Evolutionary conservation across 2,113 vertebrate species (phyloP).

Genomic region (Pterocles orientalis): DNA sequence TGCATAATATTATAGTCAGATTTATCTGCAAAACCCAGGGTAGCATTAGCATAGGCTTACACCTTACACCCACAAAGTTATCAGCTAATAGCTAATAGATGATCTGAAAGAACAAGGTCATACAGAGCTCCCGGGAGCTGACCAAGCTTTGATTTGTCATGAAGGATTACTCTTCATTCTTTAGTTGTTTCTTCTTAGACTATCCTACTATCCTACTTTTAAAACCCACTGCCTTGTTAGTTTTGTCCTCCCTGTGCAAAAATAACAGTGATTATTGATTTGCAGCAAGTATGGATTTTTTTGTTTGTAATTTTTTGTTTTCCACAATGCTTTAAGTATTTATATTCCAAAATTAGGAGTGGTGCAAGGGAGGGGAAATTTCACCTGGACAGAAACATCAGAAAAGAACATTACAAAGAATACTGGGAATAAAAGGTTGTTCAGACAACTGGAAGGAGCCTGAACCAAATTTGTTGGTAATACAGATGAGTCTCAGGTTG

Average conservation of each 20-base stretch:
- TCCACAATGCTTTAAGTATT: neutral
- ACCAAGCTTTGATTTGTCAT: neutral
- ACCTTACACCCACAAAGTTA: neutral
- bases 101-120: slow-evolving; percentile 6
- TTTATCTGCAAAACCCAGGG: neutral
- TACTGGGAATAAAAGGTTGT: neutral
- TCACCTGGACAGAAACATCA: neutral
- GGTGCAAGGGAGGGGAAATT: neutral
- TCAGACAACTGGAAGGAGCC: neutral
- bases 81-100: neutral
- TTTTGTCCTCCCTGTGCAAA: neutral
- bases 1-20: neutral
- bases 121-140: neutral
- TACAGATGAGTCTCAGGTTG: neutral
- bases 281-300: neutral
- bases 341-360: neutral
- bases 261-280: neutral
- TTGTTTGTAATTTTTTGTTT: neutral
- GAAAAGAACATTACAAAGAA: neutral
- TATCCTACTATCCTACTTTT: neutral
- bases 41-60: neutral
- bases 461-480: neutral
- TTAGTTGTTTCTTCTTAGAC: neutral
- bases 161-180: neutral
- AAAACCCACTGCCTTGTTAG: neutral